Percentiles rank a stretch among this genome's conserved stretches.
These are phyloP conservation scores for Varecia variegata DNA, from an alignment of 2,797 vertebrate genomes.

Conservation along the genomic window DNA sequence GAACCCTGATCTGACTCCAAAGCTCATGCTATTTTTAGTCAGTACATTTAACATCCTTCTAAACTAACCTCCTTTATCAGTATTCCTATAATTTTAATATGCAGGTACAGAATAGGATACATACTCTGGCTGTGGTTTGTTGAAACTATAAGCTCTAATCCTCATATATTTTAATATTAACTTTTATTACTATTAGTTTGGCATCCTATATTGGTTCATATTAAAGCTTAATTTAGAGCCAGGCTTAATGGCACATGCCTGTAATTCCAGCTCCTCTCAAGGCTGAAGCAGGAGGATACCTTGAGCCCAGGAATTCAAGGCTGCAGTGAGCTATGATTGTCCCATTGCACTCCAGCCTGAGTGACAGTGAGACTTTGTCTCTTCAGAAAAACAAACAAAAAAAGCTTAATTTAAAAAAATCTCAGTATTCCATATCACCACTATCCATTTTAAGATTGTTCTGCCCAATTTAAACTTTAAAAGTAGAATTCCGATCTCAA, in stretches of 20 bases:
- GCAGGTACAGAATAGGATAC: background rate
- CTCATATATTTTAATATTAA: conserved; percentile 23
- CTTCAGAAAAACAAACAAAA: background rate
- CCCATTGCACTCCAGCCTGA: background rate
- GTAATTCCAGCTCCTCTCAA: too few relatives aligned
- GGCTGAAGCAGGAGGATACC: background rate
- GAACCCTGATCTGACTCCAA: background rate
- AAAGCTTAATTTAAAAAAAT: background rate
- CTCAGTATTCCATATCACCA: background rate
- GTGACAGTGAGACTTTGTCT: background rate
- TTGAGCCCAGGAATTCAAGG: background rate
- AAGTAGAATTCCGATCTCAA: background rate
- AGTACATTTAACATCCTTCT: background rate
- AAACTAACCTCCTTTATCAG: background rate
- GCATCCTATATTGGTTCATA: background rate
- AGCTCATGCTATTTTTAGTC: background rate
- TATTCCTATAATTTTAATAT: background rate
- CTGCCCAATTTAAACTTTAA: conserved; percentile 34
- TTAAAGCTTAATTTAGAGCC: background rate
- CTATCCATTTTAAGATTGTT: conserved; percentile 16
- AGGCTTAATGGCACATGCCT: too few relatives aligned
- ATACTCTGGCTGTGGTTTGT: background rate
- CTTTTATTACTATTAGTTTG: conserved; percentile 35
- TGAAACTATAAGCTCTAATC: background rate
- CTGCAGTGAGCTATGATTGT: background rate